Evolutionary conservation across 1,140 invertebrate species (phyloP), one percentile per base, ranked within the genome.

Genomic region (Drosophila subobscura): DNA sequence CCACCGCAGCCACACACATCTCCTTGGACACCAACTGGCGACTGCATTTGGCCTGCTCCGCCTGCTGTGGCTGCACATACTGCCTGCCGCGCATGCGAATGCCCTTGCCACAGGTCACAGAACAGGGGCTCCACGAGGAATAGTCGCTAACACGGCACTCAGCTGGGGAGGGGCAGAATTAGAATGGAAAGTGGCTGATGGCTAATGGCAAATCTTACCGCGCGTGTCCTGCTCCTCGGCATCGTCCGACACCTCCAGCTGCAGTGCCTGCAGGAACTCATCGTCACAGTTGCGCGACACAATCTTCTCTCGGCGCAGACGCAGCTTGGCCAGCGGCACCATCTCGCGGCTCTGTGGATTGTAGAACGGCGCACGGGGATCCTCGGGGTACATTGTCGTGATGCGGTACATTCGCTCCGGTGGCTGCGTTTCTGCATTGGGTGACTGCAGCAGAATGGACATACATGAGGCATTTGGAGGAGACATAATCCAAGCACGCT

Each of bases 361-460:
- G 92, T 97, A 99, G 92, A 99, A 99, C 0, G 98, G 98, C 0
- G 97, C 96, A 61, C 96, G 93, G 0, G 95, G 95, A 92, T 99
- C 95, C 89, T 96, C 96, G 0, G 97, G 97, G 91, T 96, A 96
- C 74, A 94, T 95, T 2, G 95, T 96, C 0, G 97, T 98, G 57
- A 99, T 98, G 23, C 94, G 59, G 14, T 86, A 77, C 72, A 81
- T 85, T 72, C 95, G 94, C 91, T 99, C 97, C 27, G 95, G 95
- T 0, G 98, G 98, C 12, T 94, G 93, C 0, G 97, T 97, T 70
- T 97, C 96, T 0, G 94, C 92, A 86, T 98, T 98, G 0, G 95
- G 95, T 0, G 97, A 97, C 96, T 97, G 89, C 55, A 92, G 90
- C 75, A 27, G 10, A 40, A 5, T 16, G 4, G 16, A 20, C 16